phyloP scores from a whole-genome alignment of 2,888 invertebrate genomes.

The Drosophila lutescens region DNA sequence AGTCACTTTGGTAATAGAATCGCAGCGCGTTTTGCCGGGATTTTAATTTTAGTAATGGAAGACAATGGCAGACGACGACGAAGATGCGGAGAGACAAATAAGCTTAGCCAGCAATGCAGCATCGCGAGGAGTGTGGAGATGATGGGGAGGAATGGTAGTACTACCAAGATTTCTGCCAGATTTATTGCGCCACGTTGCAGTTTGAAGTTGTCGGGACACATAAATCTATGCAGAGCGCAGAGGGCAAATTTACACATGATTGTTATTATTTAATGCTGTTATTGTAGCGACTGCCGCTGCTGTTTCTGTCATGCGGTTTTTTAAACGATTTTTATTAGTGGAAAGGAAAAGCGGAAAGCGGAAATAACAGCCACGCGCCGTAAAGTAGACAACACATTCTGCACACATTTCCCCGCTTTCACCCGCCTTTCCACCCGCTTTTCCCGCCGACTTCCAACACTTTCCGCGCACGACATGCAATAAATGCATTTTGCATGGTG shows the following conservation, averaged over 20 bases:
- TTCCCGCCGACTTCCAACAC: neutral
- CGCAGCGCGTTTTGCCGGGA: constrained; percentile 71
- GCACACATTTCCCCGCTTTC: constrained; percentile 12
- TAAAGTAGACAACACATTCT: constrained; percentile 72
- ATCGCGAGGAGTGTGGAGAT: constrained; percentile 10
- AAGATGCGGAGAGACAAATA: constrained; percentile 56
- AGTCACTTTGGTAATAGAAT: constrained; percentile 80
- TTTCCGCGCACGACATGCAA: constrained; percentile 30
- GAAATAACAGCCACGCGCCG: constrained; percentile 79
- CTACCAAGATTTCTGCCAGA: constrained; percentile 42
- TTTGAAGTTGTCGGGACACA: constrained; percentile 74
- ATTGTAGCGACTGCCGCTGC: constrained; percentile 26
- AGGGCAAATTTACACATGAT: constrained; percentile 69
- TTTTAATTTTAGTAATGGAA: constrained; percentile 81
- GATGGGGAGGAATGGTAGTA: neutral
- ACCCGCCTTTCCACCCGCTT: neutral
- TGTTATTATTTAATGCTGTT: constrained; percentile 73
- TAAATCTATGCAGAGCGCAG: constrained; percentile 58
- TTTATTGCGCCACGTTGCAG: constrained; percentile 75
- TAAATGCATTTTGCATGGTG: constrained; percentile 73
- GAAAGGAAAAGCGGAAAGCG: constrained; percentile 68
- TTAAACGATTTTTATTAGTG: constrained; percentile 78
- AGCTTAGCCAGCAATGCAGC: constrained; percentile 61
- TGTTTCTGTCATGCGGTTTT: constrained; percentile 69
- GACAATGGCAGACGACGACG: constrained; percentile 67